These are phyloP conservation scores for Slavum lentiscoides DNA, from an alignment of 2,888 invertebrate species.

Conservation along the genomic window DNA sequence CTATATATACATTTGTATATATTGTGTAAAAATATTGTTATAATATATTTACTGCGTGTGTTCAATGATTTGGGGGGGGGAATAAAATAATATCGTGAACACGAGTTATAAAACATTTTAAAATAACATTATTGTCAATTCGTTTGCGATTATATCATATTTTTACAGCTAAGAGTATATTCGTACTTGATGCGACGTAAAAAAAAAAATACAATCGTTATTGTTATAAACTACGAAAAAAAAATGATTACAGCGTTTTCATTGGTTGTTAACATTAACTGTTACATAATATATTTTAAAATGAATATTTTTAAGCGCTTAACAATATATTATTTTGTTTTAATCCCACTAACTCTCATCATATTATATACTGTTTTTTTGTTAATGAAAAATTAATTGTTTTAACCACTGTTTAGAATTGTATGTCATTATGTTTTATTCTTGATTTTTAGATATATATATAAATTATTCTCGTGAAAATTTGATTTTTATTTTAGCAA, in stretches of 20 bases:
- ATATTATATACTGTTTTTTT: neutral
- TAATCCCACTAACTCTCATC: constrained; percentile 35
- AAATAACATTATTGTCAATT: constrained; percentile 36
- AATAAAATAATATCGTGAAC: neutral
- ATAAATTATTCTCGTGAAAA: neutral
- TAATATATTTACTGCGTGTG: neutral
- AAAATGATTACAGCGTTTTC: constrained; percentile 34
- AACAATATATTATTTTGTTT: constrained; percentile 4
- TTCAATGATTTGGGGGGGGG: neutral
- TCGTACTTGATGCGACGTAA: neutral
- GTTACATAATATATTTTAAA: neutral
- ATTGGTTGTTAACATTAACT: neutral
- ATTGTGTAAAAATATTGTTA: neutral
- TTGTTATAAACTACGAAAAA: neutral
- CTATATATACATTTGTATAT: neutral
- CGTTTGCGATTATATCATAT: neutral
- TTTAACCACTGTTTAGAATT: constrained; percentile 20
- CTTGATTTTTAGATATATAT: constrained; percentile 15
- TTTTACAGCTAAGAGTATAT: neutral
- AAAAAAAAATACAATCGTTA: neutral
- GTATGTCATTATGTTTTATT: constrained; percentile 3
- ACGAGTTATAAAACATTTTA: constrained; percentile 2
- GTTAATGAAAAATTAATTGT: constrained; percentile 10
- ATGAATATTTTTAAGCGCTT: constrained; percentile 6
- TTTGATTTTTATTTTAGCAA: too few relatives aligned